phyloP scores from a whole-genome alignment of 2,888 invertebrate species.

The Melieria crassipennis region DNA sequence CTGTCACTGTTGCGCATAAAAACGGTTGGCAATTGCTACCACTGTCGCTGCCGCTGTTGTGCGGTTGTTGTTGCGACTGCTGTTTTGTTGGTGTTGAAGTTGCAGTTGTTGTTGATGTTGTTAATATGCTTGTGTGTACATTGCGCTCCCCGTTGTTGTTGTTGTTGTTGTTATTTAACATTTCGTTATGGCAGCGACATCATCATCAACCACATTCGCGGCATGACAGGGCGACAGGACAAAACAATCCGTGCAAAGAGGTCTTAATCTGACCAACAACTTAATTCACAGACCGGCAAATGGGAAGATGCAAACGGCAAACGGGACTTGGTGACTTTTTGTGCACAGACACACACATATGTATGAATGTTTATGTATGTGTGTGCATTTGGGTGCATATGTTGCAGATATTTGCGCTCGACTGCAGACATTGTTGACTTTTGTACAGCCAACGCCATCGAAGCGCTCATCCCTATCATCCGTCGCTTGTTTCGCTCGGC shows the following conservation, averaged over 20 bases:
- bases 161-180: constrained; percentile 42
- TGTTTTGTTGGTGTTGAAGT: constrained; percentile 42
- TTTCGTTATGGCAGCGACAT: constrained; percentile 33
- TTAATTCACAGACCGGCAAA: constrained; percentile 49
- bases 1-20: constrained; percentile 10
- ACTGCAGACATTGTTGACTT: constrained; percentile 42
- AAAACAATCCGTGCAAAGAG: constrained; percentile 50
- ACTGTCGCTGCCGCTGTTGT: constrained; percentile 19
- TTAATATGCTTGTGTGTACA: constrained; percentile 33
- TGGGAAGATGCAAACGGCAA: constrained; percentile 39
- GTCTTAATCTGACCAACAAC: constrained; percentile 64
- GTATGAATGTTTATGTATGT: constrained; percentile 1
- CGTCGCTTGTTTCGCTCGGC: too few species aligned
- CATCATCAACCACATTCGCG: constrained; percentile 36
- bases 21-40: constrained; percentile 17
- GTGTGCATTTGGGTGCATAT: background rate
- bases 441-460: constrained; percentile 19
- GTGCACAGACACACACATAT: background rate
- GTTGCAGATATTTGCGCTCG: constrained; percentile 10
- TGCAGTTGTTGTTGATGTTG: constrained; percentile 46
- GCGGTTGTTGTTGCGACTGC: constrained; percentile 44
- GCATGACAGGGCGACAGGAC: constrained; percentile 18
- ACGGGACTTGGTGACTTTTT: constrained; percentile 12
- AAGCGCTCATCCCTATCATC: background rate
- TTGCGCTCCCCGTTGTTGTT: constrained; percentile 26